A percentile compares a stretch with the other conserved stretches of the same genome.
Evolutionary conservation across 2,888 invertebrate species (phyloP).

Genomic region (Plagiodera versicolora): DNA sequence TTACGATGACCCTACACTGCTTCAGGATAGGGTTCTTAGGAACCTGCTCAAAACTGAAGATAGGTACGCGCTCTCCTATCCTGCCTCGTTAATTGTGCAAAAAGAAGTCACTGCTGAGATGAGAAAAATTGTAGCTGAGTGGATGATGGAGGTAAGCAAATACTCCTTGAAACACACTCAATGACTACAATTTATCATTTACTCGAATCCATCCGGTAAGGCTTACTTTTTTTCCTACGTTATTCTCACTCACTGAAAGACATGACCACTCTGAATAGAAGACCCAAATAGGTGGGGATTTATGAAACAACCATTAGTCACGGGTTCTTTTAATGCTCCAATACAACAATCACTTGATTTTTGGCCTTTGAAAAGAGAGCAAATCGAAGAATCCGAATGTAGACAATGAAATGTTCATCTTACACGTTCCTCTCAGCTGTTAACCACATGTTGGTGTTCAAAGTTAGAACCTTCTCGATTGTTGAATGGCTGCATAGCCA

Average conservation of each 20-base stretch:
- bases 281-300: too few species aligned
- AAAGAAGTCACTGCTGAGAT: slow-evolving; percentile 86
- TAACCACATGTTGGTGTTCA: not conserved
- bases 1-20: slow-evolving; percentile 70
- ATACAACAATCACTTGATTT: too few species aligned
- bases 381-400: not conserved
- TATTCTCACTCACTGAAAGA: too few species aligned
- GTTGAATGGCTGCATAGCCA: too few species aligned
- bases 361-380: too few species aligned
- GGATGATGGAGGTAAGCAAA: slow-evolving; percentile 92
- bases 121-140: slow-evolving; percentile 90
- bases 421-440: not conserved
- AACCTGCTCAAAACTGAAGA: slow-evolving; percentile 86
- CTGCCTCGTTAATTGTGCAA: slow-evolving; percentile 82
- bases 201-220: not conserved
- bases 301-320: too few species aligned
- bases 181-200: not conserved
- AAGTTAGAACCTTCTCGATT: too few species aligned
- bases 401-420: not conserved
- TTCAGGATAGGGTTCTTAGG: slow-evolving; percentile 74
- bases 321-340: too few species aligned
- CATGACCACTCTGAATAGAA: too few species aligned
- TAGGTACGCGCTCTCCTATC: slow-evolving; percentile 69
- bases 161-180: not conserved
- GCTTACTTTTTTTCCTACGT: not conserved